A percentile compares a stretch with the other conserved stretches of the same genome.
Conservation (phyloP, 2,797 vertebrate species). For the Eulemur coronatus region DNA sequence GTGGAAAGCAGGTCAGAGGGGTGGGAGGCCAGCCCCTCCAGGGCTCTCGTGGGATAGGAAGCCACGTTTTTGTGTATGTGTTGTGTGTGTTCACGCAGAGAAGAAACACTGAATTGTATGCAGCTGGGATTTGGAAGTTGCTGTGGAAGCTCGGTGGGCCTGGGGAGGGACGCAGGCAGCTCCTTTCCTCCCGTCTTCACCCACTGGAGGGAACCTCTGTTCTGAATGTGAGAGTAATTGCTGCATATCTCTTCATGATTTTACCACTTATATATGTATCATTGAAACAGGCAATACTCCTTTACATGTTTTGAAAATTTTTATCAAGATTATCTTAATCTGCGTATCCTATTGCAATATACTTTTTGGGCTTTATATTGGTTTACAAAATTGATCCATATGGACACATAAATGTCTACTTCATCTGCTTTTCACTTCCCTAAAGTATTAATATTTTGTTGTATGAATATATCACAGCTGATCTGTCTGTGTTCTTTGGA, state of each 20-base stretch:
- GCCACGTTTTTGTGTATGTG: not conserved
- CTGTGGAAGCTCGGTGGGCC: not conserved
- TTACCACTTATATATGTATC: not conserved
- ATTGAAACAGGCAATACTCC: not conserved
- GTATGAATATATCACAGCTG: not conserved
- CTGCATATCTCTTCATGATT: not conserved
- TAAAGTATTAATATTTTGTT: not conserved
- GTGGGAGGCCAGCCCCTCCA: not conserved
- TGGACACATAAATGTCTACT: not conserved
- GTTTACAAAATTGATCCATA: not conserved
- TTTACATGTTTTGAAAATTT: not conserved
- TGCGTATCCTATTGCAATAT: not conserved
- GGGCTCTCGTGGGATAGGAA: no score
- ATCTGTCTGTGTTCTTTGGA: not conserved
- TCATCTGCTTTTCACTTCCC: not conserved
- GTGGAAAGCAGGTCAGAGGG: not conserved
- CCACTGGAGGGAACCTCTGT: not conserved
- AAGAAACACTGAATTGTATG: not conserved
- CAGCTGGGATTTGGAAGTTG: not conserved
- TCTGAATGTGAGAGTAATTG: not conserved
- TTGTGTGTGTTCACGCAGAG: rapidly evolving
- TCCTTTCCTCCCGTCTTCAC: not conserved
- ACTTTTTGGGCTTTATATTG: not conserved
- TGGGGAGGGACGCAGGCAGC: not conserved
- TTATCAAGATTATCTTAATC: not conserved